A percentile compares a stretch with the other conserved stretches of the same genome.
Evolutionary conservation across 2,113 vertebrate genomes (phyloP).

Genomic region (Charadrius vociferus): DNA sequence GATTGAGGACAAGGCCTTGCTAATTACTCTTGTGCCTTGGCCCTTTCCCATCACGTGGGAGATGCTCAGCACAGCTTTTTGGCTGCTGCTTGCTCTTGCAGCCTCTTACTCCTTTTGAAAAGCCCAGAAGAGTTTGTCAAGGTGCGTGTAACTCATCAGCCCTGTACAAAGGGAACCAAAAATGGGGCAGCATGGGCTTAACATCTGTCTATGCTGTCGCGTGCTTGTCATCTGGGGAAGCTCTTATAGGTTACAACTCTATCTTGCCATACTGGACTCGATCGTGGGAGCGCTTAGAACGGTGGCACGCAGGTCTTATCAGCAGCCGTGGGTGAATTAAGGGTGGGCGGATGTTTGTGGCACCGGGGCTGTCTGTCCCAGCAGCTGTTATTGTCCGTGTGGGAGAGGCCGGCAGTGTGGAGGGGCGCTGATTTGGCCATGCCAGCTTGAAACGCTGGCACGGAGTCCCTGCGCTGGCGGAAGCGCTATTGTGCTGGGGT

Average conservation of each 20-base stretch:
- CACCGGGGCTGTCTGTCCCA: not conserved
- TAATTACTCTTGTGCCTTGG: not conserved
- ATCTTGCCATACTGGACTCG: accelerated
- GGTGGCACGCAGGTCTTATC: accelerated
- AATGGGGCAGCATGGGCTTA: accelerated
- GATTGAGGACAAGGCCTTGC: not conserved
- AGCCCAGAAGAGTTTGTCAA: not conserved
- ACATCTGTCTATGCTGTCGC: not conserved
- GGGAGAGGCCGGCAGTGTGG: not conserved
- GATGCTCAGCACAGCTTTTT: not conserved
- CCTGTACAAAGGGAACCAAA: not conserved
- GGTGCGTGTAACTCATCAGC: not conserved
- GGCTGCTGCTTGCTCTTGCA: not conserved
- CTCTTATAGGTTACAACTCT: accelerated
- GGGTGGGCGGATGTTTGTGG: not conserved
- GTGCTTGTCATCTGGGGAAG: not conserved
- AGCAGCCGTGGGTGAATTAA: not conserved
- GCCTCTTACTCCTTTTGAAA: not conserved
- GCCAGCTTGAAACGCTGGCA: not conserved
- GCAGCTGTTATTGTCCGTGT: not conserved
- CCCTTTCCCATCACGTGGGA: not conserved
- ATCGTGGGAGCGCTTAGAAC: not conserved
- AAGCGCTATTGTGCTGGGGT: not conserved
- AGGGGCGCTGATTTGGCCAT: not conserved
- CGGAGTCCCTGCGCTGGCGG: not conserved